A percentile compares a stretch with the other conserved stretches of the same genome.
These are phyloP conservation scores for Nansenia antarctica DNA, from an alignment of 2,113 vertebrate species.

Conservation along the genomic window DNA sequence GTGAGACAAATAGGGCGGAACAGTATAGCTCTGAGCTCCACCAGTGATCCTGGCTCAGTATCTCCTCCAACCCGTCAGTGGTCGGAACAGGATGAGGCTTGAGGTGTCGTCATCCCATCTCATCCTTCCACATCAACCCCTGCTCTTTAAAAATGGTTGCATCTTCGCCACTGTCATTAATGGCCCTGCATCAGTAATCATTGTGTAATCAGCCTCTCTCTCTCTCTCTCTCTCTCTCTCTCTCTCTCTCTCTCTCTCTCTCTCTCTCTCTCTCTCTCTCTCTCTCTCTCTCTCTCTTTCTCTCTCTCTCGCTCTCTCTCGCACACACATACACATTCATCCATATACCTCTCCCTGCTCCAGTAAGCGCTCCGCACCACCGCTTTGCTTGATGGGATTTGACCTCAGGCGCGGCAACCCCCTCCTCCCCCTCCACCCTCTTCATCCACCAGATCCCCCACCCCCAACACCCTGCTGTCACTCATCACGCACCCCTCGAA, in stretches of 20 bases:
- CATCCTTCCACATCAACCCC: background rate
- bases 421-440: constrained; percentile 21
- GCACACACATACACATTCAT: constrained; percentile 31
- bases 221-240: constrained; percentile 20
- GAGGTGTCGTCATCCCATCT: too few relatives aligned
- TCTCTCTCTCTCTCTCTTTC: constrained; percentile 2
- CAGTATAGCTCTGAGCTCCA: too few relatives aligned
- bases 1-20: too few relatives aligned
- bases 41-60: constrained; percentile 28
- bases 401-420: constrained; percentile 57
- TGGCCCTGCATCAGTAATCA: constrained; percentile 28
- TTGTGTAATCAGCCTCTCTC: constrained; percentile 30
- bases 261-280: constrained; percentile 38
- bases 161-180: constrained; percentile 30
- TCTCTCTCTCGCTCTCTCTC: constrained; percentile 40
- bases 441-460: background rate
- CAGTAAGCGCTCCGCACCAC: constrained; percentile 65
- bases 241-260: constrained; percentile 37
- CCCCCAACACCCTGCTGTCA: constrained; percentile 43
- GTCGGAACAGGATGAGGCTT: too few relatives aligned
- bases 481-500: constrained; percentile 25
- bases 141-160: constrained; percentile 6
- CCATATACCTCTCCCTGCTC: background rate
- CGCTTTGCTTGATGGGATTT: constrained; percentile 72
- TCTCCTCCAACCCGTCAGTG: background rate